These are phyloP conservation scores for Sphyrna mokarran DNA, from an alignment of 2,113 vertebrate species.

Conservation along the genomic window DNA sequence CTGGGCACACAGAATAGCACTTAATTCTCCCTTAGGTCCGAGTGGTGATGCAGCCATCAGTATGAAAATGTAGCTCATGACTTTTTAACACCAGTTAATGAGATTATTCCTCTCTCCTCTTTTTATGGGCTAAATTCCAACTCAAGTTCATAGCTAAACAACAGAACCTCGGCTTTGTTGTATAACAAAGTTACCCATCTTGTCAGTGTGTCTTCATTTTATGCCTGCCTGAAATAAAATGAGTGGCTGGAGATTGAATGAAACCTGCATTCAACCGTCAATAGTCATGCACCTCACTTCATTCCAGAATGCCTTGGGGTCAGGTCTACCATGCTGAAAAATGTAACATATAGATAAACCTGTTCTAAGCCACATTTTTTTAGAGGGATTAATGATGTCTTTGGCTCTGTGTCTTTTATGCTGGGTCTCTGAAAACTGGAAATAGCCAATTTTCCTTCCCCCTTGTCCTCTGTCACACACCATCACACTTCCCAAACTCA, in stretches of 20 bases:
- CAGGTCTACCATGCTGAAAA: background rate
- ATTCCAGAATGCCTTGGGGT: background rate
- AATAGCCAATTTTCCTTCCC: background rate
- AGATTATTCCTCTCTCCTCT: background rate
- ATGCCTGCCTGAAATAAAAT: background rate
- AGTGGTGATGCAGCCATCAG: conserved; percentile 6
- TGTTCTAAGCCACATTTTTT: too few relatives aligned
- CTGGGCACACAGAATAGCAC: background rate
- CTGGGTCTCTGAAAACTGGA: background rate
- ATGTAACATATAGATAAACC: background rate
- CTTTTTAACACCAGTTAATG: conserved; percentile 7
- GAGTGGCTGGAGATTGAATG: background rate
- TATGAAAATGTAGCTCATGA: background rate
- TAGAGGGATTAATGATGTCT: background rate
- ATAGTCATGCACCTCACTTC: background rate
- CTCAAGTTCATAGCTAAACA: background rate
- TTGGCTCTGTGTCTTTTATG: background rate
- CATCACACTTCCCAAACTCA: background rate
- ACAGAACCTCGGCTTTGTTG: background rate
- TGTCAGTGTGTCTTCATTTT: background rate
- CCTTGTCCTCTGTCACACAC: background rate
- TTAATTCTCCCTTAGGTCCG: background rate
- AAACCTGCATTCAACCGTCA: background rate
- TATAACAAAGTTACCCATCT: background rate
- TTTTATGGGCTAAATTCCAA: background rate